phyloP scores from a whole-genome alignment of 2,888 invertebrate genomes.

The Ormia ochracea region DNA sequence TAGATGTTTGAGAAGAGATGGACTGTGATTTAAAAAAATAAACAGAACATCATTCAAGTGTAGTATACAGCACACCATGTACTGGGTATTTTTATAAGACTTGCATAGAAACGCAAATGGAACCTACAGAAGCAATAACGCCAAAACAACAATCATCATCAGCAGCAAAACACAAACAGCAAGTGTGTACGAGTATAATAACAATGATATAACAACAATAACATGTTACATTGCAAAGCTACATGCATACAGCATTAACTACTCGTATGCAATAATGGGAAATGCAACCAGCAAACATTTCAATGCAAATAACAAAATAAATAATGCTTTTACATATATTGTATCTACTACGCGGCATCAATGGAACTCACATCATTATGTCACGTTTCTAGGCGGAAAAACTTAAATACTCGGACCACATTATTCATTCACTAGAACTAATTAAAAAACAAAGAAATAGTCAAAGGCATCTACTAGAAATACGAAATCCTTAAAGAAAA shows the following conservation, averaged over 20 bases:
- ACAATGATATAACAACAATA: constrained; percentile 33
- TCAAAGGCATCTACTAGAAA: no score
- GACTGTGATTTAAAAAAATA: constrained; percentile 32
- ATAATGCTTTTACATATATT: no score
- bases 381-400: no score
- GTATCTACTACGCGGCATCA: no score
- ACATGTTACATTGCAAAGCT: constrained; percentile 26
- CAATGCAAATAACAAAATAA: background rate
- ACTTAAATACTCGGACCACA: no score
- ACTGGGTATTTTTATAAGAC: background rate
- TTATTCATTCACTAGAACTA: no score
- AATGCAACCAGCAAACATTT: constrained; percentile 25
- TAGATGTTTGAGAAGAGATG: constrained; percentile 31
- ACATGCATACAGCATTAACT: background rate
- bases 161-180: no score
- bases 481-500: no score
- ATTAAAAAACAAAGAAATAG: no score
- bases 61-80: background rate
- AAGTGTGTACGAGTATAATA: constrained; percentile 14
- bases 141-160: constrained; percentile 39
- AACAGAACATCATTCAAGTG: constrained; percentile 39
- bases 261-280: background rate
- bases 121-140: constrained; percentile 58
- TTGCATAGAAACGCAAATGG: constrained; percentile 52
- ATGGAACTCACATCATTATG: no score